phyloP scores from a whole-genome alignment of 2,797 vertebrate species.

The Enteromius mattozi region DNA sequence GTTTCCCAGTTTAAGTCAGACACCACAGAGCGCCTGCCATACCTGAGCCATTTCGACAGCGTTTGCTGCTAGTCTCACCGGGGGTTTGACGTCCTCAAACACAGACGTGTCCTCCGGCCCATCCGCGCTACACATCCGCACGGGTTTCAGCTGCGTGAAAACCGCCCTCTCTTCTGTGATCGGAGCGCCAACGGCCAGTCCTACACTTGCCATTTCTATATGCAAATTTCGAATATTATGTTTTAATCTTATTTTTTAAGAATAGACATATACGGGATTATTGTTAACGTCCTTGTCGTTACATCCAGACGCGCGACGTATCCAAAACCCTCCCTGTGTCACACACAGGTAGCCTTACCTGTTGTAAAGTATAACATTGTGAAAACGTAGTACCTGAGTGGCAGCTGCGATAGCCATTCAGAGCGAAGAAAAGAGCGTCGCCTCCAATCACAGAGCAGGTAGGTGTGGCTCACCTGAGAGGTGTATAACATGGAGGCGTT shows the following conservation, averaged over 20 bases:
- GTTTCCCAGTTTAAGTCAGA: not conserved
- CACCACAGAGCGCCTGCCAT: not conserved
- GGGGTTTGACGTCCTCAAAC: conserved; percentile 89
- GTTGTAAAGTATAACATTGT: conserved; percentile 75
- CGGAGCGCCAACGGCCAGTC: conserved; percentile 78
- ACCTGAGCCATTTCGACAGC: conserved; percentile 70
- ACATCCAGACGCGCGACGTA: conserved; percentile 64
- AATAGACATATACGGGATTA: conserved; percentile 26
- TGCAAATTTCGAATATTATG: not conserved
- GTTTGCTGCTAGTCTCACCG: conserved; percentile 71
- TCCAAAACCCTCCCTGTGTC: conserved; percentile 72
- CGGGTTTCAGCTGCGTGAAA: conserved; percentile 86
- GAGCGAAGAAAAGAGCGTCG: not conserved
- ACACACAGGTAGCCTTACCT: conserved; percentile 82
- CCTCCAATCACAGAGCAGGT: conserved; percentile 66
- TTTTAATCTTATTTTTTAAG: conserved; percentile 6
- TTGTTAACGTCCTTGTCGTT: conserved; percentile 22
- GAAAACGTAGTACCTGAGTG: conserved; percentile 46
- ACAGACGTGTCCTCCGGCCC: conserved; percentile 82
- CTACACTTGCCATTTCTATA: conserved; percentile 81
- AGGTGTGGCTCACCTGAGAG: conserved; percentile 70
- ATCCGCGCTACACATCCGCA: conserved; percentile 83
- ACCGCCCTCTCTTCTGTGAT: conserved; percentile 81
- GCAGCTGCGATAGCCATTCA: conserved; percentile 66
- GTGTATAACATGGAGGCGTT: conserved; percentile 25